A percentile compares a stretch with the other conserved stretches of the same genome.
Evolutionary conservation across 2,113 vertebrate genomes (phyloP).

Genomic region (Trematocara unimaculatum): DNA sequence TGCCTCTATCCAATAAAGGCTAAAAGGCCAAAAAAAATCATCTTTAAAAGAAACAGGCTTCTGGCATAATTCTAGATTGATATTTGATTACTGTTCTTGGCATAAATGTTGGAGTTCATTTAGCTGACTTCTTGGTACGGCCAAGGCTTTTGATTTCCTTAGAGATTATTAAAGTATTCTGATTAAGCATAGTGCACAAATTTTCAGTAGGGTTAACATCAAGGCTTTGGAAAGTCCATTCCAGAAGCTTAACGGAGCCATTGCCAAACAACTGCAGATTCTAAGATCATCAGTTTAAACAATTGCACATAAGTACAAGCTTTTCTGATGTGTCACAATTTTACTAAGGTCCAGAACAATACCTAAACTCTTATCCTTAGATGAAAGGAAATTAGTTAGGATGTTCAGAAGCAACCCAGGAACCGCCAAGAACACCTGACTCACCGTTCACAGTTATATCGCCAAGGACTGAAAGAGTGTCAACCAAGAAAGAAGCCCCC

Average conservation of each 20-base stretch:
- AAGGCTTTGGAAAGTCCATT: neutral
- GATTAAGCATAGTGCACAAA: neutral
- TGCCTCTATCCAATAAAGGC: neutral
- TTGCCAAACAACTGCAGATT: neutral
- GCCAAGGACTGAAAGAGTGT: neutral
- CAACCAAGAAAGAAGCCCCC: neutral
- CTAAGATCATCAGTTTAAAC: neutral
- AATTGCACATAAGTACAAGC: neutral
- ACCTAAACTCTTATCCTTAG: neutral
- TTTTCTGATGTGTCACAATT: neutral
- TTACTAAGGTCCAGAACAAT: neutral
- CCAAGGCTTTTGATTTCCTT: neutral
- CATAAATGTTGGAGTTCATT: neutral
- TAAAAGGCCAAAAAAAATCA: neutral
- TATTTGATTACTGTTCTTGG: neutral
- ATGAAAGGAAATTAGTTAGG: neutral
- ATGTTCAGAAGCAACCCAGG: neutral
- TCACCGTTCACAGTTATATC: neutral
- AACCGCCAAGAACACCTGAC: neutral
- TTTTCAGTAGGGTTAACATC: neutral
- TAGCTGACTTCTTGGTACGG: neutral
- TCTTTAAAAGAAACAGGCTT: neutral
- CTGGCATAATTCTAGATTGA: neutral
- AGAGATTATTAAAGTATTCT: neutral
- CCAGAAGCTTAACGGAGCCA: neutral